Base-by-base conservation (phyloP, 2,113 vertebrate species). In the Tautogolabrus adspersus region DNA sequence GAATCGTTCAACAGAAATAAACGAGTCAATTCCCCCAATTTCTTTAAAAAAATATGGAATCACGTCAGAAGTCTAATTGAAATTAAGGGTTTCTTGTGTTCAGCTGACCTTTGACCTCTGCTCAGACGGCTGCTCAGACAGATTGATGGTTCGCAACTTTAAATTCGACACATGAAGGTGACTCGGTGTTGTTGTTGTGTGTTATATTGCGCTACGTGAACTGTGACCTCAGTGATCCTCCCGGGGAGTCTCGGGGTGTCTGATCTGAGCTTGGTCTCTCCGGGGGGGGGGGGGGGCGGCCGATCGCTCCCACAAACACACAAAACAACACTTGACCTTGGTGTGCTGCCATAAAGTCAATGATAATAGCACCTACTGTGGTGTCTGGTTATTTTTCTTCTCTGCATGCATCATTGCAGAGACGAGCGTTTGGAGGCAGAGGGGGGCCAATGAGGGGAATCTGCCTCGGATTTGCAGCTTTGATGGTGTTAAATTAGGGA, bases 241-340 rank as follows among this genome's bases (percentile, higher is more conserved):
- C 26, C 16, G 23, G 11, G 21, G 68, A 67, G 58, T 75, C 49
- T 16, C 6, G 58, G 60, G 12, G 60, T 58, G 16, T 72, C 61
- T 79, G 86, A 72, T 76, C 54, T 34, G 59, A 77, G 56, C 22
- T 61, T 63, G 40, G 76, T 55, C 70, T 73, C 85, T 77, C 73
- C 62, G 52, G 63, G 54, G 18, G 34, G 18, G 23, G 59, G 57
- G 13, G 30, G 42, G 44, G 44, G 13, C 3, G 12, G 4, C 52
- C 1, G 11, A 44, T n/a, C 18, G 6, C 66, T 23, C 22, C 49
- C 40, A 38, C 76, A 75, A 70, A 82, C 72, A 78, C 26, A 56
- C 51, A 37, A 62, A 79, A 79, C 68, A 81, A 56, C 73, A 64
- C 79, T 72, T 84, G 87, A 89, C 90, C 89, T 92, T 92, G 87